phyloP scores from a whole-genome alignment of 2,888 invertebrate genomes.

The Heteromurus nitidus region DNA sequence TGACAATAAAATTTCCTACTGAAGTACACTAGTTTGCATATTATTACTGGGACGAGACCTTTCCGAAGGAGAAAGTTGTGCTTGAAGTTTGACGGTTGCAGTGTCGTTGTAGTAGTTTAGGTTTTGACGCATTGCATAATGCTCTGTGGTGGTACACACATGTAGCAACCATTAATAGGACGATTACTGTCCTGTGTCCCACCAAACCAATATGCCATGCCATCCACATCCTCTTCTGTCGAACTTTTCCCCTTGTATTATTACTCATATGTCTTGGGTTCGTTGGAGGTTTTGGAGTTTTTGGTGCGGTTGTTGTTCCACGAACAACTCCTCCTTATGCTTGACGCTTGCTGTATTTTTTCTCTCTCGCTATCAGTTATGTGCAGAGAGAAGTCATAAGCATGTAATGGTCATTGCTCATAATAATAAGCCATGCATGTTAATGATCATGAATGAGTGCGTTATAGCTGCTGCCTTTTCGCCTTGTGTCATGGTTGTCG shows the following conservation, averaged over 20 bases:
- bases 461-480: slow-evolving; percentile 46
- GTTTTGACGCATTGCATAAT: slow-evolving; percentile 1
- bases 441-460: slow-evolving; percentile 57
- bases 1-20: slow-evolving; percentile 29
- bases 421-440: slow-evolving; percentile 63
- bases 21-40: neutral
- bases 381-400: slow-evolving; percentile 55
- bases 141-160: neutral
- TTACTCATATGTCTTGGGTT: too few species aligned
- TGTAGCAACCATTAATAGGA: slow-evolving; percentile 35
- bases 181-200: slow-evolving; percentile 39
- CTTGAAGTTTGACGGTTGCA: too few species aligned
- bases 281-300: slow-evolving; percentile 2
- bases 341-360: too few species aligned
- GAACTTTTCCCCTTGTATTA: too few species aligned
- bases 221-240: neutral
- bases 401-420: slow-evolving; percentile 62
- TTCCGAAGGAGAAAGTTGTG: slow-evolving; percentile 4
- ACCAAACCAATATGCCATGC: slow-evolving; percentile 14
- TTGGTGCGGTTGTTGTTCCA: slow-evolving; percentile 21
- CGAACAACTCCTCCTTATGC: too few species aligned
- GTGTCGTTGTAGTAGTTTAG: neutral
- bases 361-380: slow-evolving; percentile 46
- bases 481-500: slow-evolving; percentile 26
- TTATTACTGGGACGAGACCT: too few species aligned